Base-by-base conservation (phyloP, 2,888 invertebrate genomes). In the Plagodis dolabraria region DNA sequence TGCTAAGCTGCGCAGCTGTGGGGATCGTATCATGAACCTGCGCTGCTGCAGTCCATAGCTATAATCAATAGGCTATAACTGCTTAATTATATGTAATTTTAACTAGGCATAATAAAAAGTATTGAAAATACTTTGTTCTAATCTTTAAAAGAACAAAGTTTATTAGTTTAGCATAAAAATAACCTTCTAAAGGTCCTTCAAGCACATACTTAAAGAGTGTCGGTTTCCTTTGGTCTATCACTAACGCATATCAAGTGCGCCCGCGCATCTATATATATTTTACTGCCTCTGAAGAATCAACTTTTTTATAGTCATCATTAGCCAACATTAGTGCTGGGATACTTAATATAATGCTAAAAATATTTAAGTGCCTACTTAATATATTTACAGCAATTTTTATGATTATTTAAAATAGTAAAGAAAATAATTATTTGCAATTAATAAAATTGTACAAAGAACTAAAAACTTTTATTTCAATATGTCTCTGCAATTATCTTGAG, bases 141-240 rank as follows among this genome's bases (percentile, higher is more conserved):
- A 22, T 22, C 22, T 22, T 1, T 22, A 22, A 22, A 22, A 22
- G 22, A n/a, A n/a, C n/a, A n/a, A n/a, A n/a, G n/a, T n/a, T n/a
- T 59, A 59, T 50, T 59, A 54, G 59, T 54, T 53, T 50, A 54
- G 59, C 46, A 46, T 50, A 54, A 54, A 59, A 50, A 50, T 48
- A 52, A 36, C 33, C 50, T 40, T 35, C 33, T 2, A 5, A 42
- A 43, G 40, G 53, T 53, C 36, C 58, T 53, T 53, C 33, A 33
- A 50, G 40, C 42, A 12, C 44, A 45, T 52, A 46, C 47, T 33
- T 52, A 43, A 38, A 35, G 40, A 47, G 50, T 47, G 55, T 55
- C 60, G 60, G 60, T 52, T 43, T 36, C 40, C 51, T 60, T 51
- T 60, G 54, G 55, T 54, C 47, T 22, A 47, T 45, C 54, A 51